These are phyloP conservation scores for Baronia brevicornis DNA, from an alignment of 2,888 invertebrate genomes.

Conservation along the genomic window DNA sequence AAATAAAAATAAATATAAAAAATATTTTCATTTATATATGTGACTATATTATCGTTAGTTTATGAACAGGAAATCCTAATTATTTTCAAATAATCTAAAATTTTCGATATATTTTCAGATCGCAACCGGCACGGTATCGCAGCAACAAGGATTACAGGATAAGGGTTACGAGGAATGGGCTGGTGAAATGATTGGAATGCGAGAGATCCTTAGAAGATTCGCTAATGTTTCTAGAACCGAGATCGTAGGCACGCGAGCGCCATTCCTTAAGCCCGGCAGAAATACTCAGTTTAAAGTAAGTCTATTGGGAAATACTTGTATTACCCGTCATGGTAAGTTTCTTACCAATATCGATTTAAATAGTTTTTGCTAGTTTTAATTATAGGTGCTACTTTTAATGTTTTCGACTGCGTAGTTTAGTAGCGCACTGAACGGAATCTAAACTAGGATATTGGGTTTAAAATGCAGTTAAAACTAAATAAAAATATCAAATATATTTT, in stretches of 20 bases:
- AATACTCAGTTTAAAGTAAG: constrained; percentile 92
- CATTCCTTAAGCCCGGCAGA: constrained; percentile 93
- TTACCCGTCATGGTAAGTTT: constrained; percentile 8
- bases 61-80: too few species aligned
- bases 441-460: too few species aligned
- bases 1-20: too few species aligned
- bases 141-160: constrained; percentile 89
- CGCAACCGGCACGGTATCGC: constrained; percentile 77
- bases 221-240: constrained; percentile 88
- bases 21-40: too few species aligned
- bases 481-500: too few species aligned
- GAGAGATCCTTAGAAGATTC: constrained; percentile 88
- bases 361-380: constrained; percentile 3
- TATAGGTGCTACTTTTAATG: background rate
- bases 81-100: too few species aligned
- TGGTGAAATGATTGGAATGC: constrained; percentile 95
- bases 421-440: too few species aligned
- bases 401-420: too few species aligned
- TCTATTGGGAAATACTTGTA: constrained; percentile 7
- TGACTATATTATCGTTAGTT: too few species aligned
- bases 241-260: constrained; percentile 90
- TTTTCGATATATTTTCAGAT: constrained; percentile 60
- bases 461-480: too few species aligned
- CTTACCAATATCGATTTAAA: constrained; percentile 6
- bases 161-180: constrained; percentile 95